phyloP scores from a whole-genome alignment of 1,140 invertebrate genomes.

The Ips typographus region DNA sequence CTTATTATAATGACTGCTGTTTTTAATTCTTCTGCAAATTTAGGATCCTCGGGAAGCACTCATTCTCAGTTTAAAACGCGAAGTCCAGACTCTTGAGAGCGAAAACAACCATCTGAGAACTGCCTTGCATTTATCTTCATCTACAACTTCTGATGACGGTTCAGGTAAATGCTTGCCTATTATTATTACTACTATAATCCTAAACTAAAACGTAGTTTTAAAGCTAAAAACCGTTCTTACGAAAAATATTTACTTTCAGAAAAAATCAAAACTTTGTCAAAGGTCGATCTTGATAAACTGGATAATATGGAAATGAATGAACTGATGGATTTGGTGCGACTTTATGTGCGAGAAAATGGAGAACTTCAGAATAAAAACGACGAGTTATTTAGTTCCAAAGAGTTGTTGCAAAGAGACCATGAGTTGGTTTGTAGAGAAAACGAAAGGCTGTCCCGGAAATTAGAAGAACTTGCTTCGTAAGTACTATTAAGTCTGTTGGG shows the following conservation, averaged over 20 bases:
- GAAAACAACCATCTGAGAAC: conserved; percentile 90
- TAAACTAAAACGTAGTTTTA: too few relatives aligned
- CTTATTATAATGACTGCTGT: neutral
- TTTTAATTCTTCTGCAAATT: conserved; percentile 14
- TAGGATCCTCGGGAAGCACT: conserved; percentile 90
- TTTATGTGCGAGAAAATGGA: conserved; percentile 85
- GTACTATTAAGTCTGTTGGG: neutral
- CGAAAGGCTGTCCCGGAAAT: conserved; percentile 79
- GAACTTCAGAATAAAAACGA: conserved; percentile 82
- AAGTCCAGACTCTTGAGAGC: conserved; percentile 82
- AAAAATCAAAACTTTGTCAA: conserved; percentile 53
- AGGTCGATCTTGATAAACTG: conserved; percentile 70
- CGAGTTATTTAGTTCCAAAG: conserved; percentile 77
- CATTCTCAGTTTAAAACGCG: conserved; percentile 85
- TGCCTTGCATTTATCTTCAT: conserved; percentile 55
- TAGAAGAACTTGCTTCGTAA: conserved; percentile 61
- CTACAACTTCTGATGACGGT: conserved; percentile 9
- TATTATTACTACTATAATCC: neutral
- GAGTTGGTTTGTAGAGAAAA: conserved; percentile 89
- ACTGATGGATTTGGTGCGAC: conserved; percentile 70
- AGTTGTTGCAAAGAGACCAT: conserved; percentile 82
- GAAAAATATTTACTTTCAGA: neutral
- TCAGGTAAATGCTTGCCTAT: neutral
- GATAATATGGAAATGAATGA: conserved; percentile 70
- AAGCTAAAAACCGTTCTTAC: neutral